A percentile compares a stretch with the other conserved stretches of the same genome.
Conservation (phyloP, 2,888 invertebrate species). For the Cantharis lateralis region DNA sequence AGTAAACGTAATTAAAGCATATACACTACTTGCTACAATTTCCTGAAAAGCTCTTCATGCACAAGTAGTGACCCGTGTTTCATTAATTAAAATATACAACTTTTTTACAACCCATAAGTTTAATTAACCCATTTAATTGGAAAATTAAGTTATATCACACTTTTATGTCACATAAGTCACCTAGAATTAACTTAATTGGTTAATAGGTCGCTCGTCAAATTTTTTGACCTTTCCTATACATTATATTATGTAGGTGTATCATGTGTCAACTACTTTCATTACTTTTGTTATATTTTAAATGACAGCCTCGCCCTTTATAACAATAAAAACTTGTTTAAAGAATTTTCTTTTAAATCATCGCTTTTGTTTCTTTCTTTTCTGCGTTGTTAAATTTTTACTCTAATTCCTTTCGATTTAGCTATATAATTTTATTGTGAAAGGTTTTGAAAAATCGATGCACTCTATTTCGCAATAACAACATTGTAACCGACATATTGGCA, state of each 20-base stretch:
- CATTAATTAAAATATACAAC: not conserved
- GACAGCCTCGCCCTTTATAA: not conserved
- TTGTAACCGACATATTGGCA: not conserved
- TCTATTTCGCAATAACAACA: not conserved
- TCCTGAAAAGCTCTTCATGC: not conserved
- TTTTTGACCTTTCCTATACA: not conserved
- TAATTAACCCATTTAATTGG: not conserved
- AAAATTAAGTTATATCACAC: not conserved
- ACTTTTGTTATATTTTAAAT: not conserved
- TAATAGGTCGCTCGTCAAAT: slow-evolving; percentile 5
- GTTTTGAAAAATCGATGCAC: not conserved
- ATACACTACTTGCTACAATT: not conserved
- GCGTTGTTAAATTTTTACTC: not conserved
- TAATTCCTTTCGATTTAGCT: not conserved
- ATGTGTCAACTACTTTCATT: not conserved
- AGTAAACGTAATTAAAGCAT: slow-evolving; percentile 8
- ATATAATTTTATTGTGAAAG: not conserved
- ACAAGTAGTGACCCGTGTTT: not conserved
- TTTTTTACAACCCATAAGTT: not conserved
- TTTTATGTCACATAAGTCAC: not conserved
- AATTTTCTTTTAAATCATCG: not conserved
- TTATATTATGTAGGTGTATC: not conserved
- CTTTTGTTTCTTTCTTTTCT: not conserved
- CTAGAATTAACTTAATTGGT: not conserved
- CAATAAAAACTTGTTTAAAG: not conserved